Evolutionary conservation across 2,797 vertebrate species (phyloP).

Genomic region (Chiloscyllium punctatum): DNA sequence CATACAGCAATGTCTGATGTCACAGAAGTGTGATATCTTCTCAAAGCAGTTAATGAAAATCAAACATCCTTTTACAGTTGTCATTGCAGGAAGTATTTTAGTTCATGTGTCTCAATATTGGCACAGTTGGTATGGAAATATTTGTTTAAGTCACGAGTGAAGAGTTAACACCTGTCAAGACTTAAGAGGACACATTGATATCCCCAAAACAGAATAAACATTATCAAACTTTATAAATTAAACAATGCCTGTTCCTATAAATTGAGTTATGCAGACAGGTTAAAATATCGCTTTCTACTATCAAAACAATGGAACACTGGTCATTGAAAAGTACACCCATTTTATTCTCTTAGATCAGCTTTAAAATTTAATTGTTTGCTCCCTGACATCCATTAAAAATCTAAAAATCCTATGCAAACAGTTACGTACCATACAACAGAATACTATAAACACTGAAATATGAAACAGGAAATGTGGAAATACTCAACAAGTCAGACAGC

Average conservation of each 20-base stretch:
- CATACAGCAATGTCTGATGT: not conserved
- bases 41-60: not conserved
- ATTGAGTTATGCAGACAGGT: not conserved
- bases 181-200: not conserved
- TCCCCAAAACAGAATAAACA: not conserved
- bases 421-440: not conserved
- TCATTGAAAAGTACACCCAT: not conserved
- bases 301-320: not conserved
- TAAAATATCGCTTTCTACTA: not conserved
- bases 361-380: not conserved
- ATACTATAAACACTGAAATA: not conserved
- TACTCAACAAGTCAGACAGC: not conserved
- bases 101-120: not conserved
- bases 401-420: not conserved
- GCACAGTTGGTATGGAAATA: not conserved
- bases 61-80: not conserved
- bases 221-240: not conserved
- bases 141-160: not conserved
- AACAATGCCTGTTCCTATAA: not conserved
- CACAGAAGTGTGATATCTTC: not conserved
- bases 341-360: not conserved
- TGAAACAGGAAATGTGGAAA: not conserved
- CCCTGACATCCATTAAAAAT: not conserved
- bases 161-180: not conserved
- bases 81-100: not conserved